A percentile compares a stretch with the other conserved stretches of the same genome.
phyloP scores from a whole-genome alignment of 2,113 vertebrate species.

The Verasper variegatus region DNA sequence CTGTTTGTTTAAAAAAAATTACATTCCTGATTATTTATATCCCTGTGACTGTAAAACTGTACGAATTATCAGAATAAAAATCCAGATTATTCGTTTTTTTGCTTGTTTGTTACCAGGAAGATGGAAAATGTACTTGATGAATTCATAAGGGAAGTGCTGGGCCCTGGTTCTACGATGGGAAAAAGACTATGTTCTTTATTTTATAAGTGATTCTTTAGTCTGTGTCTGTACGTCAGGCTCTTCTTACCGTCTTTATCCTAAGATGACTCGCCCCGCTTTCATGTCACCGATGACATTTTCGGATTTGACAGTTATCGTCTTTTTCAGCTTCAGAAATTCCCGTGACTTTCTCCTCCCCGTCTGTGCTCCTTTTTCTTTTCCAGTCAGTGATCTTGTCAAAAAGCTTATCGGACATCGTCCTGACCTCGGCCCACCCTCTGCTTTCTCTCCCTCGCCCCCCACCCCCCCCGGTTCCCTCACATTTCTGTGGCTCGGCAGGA shows the following conservation, averaged over 20 bases:
- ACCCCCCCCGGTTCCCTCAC: neutral
- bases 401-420: slow-evolving; percentile 1
- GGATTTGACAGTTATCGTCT: slow-evolving; percentile 23
- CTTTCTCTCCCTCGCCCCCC: neutral
- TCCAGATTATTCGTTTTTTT: too few species aligned
- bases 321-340: slow-evolving; percentile 16
- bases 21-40: too few species aligned
- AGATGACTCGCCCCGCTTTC: neutral
- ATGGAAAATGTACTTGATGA: too few species aligned
- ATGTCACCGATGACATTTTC: slow-evolving; percentile 29
- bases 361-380: neutral
- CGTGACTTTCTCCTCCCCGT: neutral
- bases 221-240: neutral
- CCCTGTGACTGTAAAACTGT: too few species aligned
- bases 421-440: neutral
- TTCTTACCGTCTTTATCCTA: neutral
- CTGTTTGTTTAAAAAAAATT: too few species aligned
- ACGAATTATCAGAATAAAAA: too few species aligned
- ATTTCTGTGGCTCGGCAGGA: slow-evolving; percentile 8
- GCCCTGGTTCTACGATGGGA: too few species aligned
- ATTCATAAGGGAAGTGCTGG: too few species aligned
- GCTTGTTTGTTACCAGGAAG: too few species aligned
- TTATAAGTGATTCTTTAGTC: too few species aligned
- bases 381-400: neutral
- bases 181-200: too few species aligned